A percentile compares a stretch with the other conserved stretches of the same genome.
Conservation (phyloP, 2,113 vertebrate species). For the Crypturellus undulatus region DNA sequence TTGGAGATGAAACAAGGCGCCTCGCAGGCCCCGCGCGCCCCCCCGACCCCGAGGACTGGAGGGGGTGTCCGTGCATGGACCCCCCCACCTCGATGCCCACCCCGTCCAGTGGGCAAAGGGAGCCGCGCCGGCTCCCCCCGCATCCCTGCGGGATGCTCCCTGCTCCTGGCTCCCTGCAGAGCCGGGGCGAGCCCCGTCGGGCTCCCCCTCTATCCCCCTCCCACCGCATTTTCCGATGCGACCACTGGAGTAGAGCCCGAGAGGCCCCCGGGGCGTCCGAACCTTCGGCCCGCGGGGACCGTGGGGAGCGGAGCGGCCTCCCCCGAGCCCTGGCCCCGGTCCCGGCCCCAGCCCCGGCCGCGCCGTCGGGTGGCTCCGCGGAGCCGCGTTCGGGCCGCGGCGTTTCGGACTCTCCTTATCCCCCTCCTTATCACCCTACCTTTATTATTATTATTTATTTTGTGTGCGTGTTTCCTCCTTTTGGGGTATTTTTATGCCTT, state of each 20-base stretch:
- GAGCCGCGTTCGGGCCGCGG: no score
- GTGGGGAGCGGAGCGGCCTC: background rate
- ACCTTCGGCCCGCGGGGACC: background rate
- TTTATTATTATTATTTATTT: no score
- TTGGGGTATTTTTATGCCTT: no score
- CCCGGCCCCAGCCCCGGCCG: no score
- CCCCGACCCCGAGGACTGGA: background rate
- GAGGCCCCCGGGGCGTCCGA: background rate
- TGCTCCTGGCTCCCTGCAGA: background rate
- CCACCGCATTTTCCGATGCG: background rate
- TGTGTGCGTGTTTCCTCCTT: no score
- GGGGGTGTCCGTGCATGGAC: background rate
- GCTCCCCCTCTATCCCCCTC: no score
- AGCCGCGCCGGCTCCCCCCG: background rate
- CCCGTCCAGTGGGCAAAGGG: background rate
- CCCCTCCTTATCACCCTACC: no score
- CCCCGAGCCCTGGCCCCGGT: no score
- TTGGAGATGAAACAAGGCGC: constrained; percentile 85
- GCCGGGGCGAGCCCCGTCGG: no score
- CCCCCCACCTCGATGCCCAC: background rate
- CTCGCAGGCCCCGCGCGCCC: background rate
- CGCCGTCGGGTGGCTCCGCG: no score
- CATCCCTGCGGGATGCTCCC: background rate
- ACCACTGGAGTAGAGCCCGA: background rate
- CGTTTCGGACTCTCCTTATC: no score